Evolutionary conservation across 2,888 invertebrate genomes (phyloP).

Genomic region (Syrista parreyssii): DNA sequence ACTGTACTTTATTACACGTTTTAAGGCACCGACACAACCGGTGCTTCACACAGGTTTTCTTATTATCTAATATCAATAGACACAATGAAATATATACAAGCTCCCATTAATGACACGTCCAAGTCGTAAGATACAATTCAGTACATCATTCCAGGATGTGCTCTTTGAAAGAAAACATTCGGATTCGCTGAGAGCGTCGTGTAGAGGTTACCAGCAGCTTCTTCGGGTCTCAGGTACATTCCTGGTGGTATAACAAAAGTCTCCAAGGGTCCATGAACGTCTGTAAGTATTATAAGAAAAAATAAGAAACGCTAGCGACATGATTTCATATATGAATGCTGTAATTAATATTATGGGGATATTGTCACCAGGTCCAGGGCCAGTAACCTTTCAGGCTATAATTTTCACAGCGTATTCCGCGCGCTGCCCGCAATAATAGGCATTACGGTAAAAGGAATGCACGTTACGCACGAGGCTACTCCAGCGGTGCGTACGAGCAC

Average conservation of each 20-base stretch:
- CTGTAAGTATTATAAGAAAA: slow-evolving; percentile 36
- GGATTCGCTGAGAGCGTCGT: slow-evolving; percentile 91
- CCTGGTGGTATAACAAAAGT: slow-evolving; percentile 69
- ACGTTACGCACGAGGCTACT: slow-evolving; percentile 7
- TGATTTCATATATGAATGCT: neutral
- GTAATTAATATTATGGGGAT: slow-evolving; percentile 1
- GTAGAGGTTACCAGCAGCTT: slow-evolving; percentile 79
- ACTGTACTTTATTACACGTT: neutral
- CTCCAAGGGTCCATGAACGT: slow-evolving; percentile 55
- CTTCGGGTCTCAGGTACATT: slow-evolving; percentile 83
- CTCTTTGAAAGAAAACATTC: slow-evolving; percentile 90
- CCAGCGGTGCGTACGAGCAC: neutral
- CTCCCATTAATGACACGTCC: neutral
- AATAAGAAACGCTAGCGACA: neutral
- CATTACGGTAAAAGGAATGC: slow-evolving; percentile 38
- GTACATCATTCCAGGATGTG: slow-evolving; percentile 94
- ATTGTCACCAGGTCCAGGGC: slow-evolving; percentile 4
- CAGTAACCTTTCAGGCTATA: slow-evolving; percentile 16
- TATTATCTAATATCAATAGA: neutral
- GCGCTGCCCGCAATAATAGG: slow-evolving; percentile 39
- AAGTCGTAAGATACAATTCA: slow-evolving; percentile 63
- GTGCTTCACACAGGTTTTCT: neutral
- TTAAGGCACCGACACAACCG: neutral
- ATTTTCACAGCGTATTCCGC: slow-evolving; percentile 24
- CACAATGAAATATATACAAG: neutral